Percentiles rank a stretch among this genome's conserved stretches.
phyloP scores from a whole-genome alignment of 2,888 invertebrate genomes.

The Noctua janthe region DNA sequence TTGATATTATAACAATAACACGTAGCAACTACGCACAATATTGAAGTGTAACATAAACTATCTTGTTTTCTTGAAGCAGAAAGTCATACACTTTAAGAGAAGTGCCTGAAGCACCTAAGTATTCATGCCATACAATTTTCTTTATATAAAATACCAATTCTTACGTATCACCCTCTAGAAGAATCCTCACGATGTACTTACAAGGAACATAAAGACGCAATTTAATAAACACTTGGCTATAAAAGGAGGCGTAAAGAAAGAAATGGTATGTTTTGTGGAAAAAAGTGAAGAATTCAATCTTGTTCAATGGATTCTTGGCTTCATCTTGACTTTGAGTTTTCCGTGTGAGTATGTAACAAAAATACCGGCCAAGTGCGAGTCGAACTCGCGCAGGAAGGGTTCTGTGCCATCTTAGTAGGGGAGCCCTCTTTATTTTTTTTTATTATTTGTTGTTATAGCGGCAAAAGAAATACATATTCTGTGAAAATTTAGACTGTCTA shows the following conservation, averaged over 20 bases:
- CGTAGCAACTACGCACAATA: neutral
- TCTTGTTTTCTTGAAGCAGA: neutral
- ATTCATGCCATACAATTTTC: neutral
- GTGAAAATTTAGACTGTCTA: too few relatives aligned
- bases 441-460: too few relatives aligned
- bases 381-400: too few relatives aligned
- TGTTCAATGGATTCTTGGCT: neutral
- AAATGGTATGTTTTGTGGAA: neutral
- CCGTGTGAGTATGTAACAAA: neutral
- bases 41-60: neutral
- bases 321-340: neutral
- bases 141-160: neutral
- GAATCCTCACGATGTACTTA: constrained; percentile 1
- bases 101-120: neutral
- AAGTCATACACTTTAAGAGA: constrained; percentile 7
- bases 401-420: too few relatives aligned
- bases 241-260: neutral
- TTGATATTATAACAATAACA: neutral
- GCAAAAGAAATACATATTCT: too few relatives aligned
- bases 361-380: too few relatives aligned
- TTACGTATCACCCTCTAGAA: neutral
- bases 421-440: too few relatives aligned
- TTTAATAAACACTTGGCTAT: constrained; percentile 5
- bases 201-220: neutral
- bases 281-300: constrained; percentile 18